phyloP scores from a whole-genome alignment of 2,113 vertebrate genomes.

The Ariopsis seemanni region DNA sequence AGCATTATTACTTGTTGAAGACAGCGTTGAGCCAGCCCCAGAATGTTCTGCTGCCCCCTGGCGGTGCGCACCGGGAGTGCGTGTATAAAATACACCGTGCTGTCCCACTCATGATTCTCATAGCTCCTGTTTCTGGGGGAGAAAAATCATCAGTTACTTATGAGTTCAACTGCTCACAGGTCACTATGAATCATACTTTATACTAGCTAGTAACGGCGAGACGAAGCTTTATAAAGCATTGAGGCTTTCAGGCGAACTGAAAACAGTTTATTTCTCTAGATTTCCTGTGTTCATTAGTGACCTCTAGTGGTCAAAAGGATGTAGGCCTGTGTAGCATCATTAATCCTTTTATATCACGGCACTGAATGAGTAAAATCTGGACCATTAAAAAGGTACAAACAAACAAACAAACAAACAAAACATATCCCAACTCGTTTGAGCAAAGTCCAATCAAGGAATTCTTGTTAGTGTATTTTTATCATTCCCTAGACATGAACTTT shows the following conservation, averaged over 20 bases:
- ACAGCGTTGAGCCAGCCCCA: slow-evolving; percentile 97
- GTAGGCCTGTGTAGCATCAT: neutral
- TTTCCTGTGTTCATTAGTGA: neutral
- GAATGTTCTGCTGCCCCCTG: slow-evolving; percentile 72
- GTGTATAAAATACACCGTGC: slow-evolving; percentile 39
- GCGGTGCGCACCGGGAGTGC: slow-evolving; percentile 47
- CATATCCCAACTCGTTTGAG: neutral
- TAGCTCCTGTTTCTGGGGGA: slow-evolving; percentile 60
- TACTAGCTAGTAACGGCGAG: neutral
- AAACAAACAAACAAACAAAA: too few species aligned
- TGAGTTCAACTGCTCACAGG: neutral
- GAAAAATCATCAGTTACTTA: slow-evolving; percentile 44
- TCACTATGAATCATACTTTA: neutral
- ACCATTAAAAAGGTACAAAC: neutral
- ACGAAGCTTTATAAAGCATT: neutral
- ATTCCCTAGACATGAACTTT: neutral
- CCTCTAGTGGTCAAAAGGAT: neutral
- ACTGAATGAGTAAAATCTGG: neutral
- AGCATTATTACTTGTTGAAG: slow-evolving; percentile 87
- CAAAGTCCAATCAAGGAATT: neutral
- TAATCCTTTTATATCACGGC: too few species aligned
- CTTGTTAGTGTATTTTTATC: neutral
- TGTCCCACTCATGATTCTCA: slow-evolving; percentile 68
- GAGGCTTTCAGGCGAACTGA: neutral
- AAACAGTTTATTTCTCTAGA: neutral